Evolutionary conservation across 1,140 invertebrate species (phyloP).

Genomic region (Plodia interpunctella): DNA sequence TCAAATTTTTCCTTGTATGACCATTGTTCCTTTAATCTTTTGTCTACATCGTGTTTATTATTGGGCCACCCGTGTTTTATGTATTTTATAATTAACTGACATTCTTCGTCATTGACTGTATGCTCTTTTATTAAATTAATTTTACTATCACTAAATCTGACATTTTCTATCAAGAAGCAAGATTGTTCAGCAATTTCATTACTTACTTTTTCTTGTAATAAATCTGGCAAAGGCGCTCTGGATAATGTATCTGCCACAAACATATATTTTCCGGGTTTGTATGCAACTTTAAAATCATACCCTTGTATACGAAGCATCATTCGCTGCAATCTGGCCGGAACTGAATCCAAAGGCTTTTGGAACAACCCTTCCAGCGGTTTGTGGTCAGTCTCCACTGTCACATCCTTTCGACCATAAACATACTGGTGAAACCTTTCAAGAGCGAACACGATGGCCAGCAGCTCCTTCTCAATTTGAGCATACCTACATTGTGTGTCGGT

Average conservation of each 20-base stretch:
- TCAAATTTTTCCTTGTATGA: constrained; percentile 25
- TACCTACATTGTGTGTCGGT: constrained; percentile 51
- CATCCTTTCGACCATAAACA: constrained; percentile 33
- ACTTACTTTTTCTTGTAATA: constrained; percentile 16
- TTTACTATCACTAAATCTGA: constrained; percentile 23
- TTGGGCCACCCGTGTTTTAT: constrained; percentile 19
- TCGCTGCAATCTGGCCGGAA: constrained; percentile 12
- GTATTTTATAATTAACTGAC: constrained; percentile 12
- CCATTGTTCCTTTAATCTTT: constrained; percentile 17
- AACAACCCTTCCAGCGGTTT: constrained; percentile 55
- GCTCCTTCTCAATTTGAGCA: constrained; percentile 69
- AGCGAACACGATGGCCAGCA: constrained; percentile 52
- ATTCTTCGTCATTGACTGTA: constrained; percentile 14
- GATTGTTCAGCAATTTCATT: constrained; percentile 21
- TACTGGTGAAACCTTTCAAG: constrained; percentile 55
- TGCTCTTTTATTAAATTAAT: constrained; percentile 10
- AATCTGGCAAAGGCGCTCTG: constrained; percentile 17
- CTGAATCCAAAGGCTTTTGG: constrained; percentile 43
- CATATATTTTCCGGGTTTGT: constrained; percentile 20
- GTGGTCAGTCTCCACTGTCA: constrained; percentile 59
- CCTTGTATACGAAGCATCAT: constrained; percentile 12
- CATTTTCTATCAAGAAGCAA: constrained; percentile 25
- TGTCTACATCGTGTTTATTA: constrained; percentile 16
- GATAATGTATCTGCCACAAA: constrained; percentile 20
- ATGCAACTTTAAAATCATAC: constrained; percentile 12